A percentile compares a stretch with the other conserved stretches of the same genome.
These are phyloP conservation scores for Tribolium freemani DNA, from an alignment of 2,888 invertebrate species.

Conservation along the genomic window DNA sequence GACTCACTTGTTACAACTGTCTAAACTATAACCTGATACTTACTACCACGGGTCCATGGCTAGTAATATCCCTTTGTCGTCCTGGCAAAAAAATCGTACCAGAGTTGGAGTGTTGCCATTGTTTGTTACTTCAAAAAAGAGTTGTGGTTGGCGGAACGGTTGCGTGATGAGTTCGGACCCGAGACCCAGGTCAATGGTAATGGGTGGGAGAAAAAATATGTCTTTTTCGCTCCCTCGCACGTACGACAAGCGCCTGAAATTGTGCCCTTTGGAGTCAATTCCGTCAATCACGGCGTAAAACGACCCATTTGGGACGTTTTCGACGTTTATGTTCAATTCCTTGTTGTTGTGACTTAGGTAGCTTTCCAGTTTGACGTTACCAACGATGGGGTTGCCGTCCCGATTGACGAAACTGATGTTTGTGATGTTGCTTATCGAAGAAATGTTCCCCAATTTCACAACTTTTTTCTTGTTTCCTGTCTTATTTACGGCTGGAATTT, in stretches of 20 bases:
- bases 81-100: slow-evolving; percentile 74
- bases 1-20: neutral
- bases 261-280: slow-evolving; percentile 57
- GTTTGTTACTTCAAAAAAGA: slow-evolving; percentile 84
- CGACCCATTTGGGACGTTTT: slow-evolving; percentile 49
- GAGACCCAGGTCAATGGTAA: slow-evolving; percentile 67
- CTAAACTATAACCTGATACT: slow-evolving; percentile 54
- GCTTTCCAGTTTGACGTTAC: slow-evolving; percentile 47
- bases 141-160: slow-evolving; percentile 61
- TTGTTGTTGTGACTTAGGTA: slow-evolving; percentile 46
- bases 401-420: slow-evolving; percentile 52
- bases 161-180: slow-evolving; percentile 68
- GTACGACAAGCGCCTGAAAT: slow-evolving; percentile 57
- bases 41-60: slow-evolving; percentile 72
- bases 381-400: slow-evolving; percentile 47
- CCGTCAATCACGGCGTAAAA: slow-evolving; percentile 58
- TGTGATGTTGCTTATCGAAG: slow-evolving; percentile 45
- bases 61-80: slow-evolving; percentile 73
- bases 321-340: slow-evolving; percentile 53
- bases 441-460: slow-evolving; percentile 51
- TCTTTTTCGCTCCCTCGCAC: slow-evolving; percentile 49
- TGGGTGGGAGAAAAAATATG: slow-evolving; percentile 50
- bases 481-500: neutral
- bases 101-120: slow-evolving; percentile 72
- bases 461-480: slow-evolving; percentile 41